Evolutionary conservation across 2,888 invertebrate genomes (phyloP), one percentile per base, ranked within the genome.

Genomic region (Idaea straminata): DNA sequence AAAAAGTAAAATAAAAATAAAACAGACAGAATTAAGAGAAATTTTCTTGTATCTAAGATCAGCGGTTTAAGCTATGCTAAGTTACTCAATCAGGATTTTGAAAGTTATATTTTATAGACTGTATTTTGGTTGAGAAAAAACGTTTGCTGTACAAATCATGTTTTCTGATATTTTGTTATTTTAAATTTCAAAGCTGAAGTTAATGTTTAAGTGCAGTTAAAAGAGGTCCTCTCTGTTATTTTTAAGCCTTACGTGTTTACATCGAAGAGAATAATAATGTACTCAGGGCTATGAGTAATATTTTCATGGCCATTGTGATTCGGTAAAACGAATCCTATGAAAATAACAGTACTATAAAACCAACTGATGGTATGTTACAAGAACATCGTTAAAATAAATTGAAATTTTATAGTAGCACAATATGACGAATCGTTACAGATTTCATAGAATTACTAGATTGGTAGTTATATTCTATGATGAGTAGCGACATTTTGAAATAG

Each of bases 401-500:
- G 66, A 73, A 69, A 73, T 70, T 72, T 77, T 77, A 79, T 77
- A 79, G 75, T 74, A 76, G 76, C 69, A 69, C 74, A 77, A 76
- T 76, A 74, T 74, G 75, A 72, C 72, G 69, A 71, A 74, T 80
- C 81, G 82, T 84, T 82, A 85, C 79, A 75, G 82, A 85, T 83
- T 86, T 85, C 85, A 81, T 79, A 83, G 85, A 85, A 85, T 80
- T 76, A 76, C 79, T 85, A 84, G 47, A 10, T 47, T 13, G 47
- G 47, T 47, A 47, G 47, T 7, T 47, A 13, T 47, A 47, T 47
- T 0, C 82, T 80, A 86, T 86, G 87, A 88, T 87, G 83, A 85
- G 86, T 87, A 77, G 81, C 77, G 69, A 79, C 79, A 82, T 74
- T 77, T 78, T 78, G 79, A 81, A 86, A 88, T 88, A 83, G 81